These are phyloP conservation scores for Morone chrysops DNA, from an alignment of 2,113 vertebrate genomes.

Conservation along the genomic window DNA sequence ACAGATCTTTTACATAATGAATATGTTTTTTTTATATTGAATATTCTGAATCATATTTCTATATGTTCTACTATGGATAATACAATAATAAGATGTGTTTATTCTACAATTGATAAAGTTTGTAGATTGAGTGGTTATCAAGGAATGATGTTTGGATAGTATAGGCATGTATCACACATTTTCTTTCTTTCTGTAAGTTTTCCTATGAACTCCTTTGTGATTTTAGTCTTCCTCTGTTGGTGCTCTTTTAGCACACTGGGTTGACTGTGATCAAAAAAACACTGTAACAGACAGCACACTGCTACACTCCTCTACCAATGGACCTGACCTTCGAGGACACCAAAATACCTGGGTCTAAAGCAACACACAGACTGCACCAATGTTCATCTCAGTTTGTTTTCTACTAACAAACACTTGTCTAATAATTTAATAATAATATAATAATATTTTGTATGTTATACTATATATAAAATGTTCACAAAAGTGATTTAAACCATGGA, in stretches of 20 bases:
- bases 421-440: neutral
- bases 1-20: neutral
- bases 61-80: neutral
- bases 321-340: neutral
- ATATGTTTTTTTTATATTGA: neutral
- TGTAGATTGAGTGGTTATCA: neutral
- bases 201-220: neutral
- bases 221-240: neutral
- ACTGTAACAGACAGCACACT: neutral
- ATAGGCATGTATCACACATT: neutral
- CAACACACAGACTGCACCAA: neutral
- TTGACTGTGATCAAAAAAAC: neutral
- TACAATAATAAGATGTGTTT: neutral
- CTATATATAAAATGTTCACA: neutral
- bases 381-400: neutral
- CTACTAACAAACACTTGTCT: neutral
- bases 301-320: neutral
- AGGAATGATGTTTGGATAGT: neutral
- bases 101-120: neutral
- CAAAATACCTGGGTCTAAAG: neutral
- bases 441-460: neutral
- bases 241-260: neutral
- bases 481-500: neutral
- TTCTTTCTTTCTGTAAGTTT: neutral
- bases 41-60: neutral